phyloP scores from a whole-genome alignment of 1,140 invertebrate species.

The Drosophila truncata region DNA sequence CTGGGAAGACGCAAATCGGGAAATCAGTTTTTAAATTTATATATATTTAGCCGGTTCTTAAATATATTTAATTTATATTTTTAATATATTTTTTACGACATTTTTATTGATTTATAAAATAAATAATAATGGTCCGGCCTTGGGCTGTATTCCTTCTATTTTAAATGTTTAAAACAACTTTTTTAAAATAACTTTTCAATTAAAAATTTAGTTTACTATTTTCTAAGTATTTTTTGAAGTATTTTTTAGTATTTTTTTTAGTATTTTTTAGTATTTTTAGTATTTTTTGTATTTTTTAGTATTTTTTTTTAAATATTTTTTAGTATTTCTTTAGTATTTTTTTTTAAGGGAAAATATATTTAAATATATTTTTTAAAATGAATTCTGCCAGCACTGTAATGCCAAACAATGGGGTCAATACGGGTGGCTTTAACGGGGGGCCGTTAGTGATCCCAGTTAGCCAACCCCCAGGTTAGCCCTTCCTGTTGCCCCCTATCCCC shows the following conservation, averaged over 20 bases:
- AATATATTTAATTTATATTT: no score
- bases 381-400: not conserved
- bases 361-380: not conserved
- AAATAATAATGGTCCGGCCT: not conserved
- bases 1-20: no score
- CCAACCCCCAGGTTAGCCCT: conserved; percentile 7
- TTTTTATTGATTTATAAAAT: not conserved
- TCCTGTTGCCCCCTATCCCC: no score
- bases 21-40: no score
- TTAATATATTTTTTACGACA: not conserved
- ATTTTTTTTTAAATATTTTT: no score
- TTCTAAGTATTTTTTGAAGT: not conserved
- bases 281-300: no score
- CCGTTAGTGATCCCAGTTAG: conserved; percentile 17
- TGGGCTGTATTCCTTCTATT: not conserved
- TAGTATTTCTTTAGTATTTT: no score
- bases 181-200: not conserved
- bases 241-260: no score
- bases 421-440: conserved; percentile 26
- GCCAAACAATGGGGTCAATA: conserved; percentile 70
- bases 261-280: no score
- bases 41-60: no score
- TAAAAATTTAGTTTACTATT: not conserved
- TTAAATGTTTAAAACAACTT: not conserved
- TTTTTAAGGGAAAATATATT: no score